phyloP scores from a whole-genome alignment of 2,113 vertebrate genomes.

The Puffinus mauretanicus region DNA sequence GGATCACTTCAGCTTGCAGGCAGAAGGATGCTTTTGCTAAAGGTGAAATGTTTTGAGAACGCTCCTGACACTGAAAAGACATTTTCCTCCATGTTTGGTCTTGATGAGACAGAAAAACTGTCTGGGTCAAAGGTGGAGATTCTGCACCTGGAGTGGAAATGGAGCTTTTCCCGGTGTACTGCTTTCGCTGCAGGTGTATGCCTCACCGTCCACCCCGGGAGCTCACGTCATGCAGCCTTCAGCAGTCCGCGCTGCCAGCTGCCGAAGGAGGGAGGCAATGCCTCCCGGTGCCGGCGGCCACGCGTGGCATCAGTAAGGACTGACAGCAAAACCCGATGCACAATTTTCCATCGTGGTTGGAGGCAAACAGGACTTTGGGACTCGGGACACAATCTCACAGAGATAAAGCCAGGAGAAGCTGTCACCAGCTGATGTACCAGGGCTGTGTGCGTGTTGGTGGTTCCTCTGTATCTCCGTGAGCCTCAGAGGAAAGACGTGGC shows the following conservation, averaged over 20 bases:
- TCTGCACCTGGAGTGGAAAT: not conserved
- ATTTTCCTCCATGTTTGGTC: not conserved
- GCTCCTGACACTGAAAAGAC: not conserved
- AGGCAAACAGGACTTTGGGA: not conserved
- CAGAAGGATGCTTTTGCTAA: not conserved
- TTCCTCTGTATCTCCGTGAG: not conserved
- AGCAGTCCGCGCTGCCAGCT: not conserved
- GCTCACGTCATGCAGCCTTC: not conserved
- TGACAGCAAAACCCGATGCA: not conserved
- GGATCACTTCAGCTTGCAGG: not conserved
- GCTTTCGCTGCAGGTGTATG: not conserved
- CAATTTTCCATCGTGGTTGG: not conserved
- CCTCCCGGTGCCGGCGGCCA: not conserved
- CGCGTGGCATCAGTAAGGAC: not conserved
- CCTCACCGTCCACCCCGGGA: not conserved
- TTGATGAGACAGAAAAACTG: not conserved
- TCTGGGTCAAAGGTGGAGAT: not conserved
- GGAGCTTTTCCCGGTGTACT: rapidly evolving
- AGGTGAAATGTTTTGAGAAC: not conserved
- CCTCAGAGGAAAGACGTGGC: not conserved
- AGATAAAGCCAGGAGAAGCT: not conserved
- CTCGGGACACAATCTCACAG: rapidly evolving
- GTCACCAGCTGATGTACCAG: not conserved
- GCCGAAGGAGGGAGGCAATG: not conserved
- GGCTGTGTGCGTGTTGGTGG: not conserved